Percentiles rank a stretch among this genome's conserved stretches.
These are phyloP conservation scores for Bombus soroeensis DNA, from an alignment of 1,140 invertebrate species.

Conservation along the genomic window DNA sequence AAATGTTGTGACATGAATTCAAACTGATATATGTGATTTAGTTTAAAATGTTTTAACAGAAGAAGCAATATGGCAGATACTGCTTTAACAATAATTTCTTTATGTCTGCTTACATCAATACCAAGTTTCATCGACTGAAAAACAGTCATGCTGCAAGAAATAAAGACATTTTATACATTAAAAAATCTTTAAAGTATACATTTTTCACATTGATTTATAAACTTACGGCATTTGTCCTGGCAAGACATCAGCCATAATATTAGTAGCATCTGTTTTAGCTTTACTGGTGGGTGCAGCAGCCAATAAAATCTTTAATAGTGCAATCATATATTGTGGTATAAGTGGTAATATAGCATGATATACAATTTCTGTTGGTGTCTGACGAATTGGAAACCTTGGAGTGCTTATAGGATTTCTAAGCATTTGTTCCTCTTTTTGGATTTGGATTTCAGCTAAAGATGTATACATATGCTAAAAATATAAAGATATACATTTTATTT, in stretches of 20 bases:
- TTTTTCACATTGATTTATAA: conserved; percentile 25
- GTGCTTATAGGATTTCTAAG: conserved; percentile 90
- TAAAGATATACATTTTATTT: conserved; percentile 3
- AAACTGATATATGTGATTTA: conserved; percentile 99
- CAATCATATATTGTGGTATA: conserved; percentile 98
- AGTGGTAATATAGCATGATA: conserved; percentile 96
- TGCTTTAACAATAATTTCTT: conserved; percentile 99
- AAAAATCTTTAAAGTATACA: background rate
- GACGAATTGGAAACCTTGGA: conserved; percentile 76
- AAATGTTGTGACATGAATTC: conserved; percentile 99
- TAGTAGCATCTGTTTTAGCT: conserved; percentile 98
- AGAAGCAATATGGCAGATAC: conserved; percentile 97
- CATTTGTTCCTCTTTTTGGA: conserved; percentile 92
- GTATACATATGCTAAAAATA: conserved; percentile 90
- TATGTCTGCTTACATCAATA: conserved; percentile 98
- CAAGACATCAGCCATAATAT: conserved; percentile 98
- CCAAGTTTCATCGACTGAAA: conserved; percentile 98
- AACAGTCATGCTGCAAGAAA: conserved; percentile 90
- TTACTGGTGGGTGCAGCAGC: conserved; percentile 99
- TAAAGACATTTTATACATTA: background rate
- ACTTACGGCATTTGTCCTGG: conserved; percentile 97
- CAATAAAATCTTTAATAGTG: conserved; percentile 97
- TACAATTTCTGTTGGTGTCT: conserved; percentile 93
- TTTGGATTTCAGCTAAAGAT: conserved; percentile 92
- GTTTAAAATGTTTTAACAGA: conserved; percentile 98